Evolutionary conservation across 2,888 invertebrate species (phyloP).

Genomic region (Cheilosia grossa): DNA sequence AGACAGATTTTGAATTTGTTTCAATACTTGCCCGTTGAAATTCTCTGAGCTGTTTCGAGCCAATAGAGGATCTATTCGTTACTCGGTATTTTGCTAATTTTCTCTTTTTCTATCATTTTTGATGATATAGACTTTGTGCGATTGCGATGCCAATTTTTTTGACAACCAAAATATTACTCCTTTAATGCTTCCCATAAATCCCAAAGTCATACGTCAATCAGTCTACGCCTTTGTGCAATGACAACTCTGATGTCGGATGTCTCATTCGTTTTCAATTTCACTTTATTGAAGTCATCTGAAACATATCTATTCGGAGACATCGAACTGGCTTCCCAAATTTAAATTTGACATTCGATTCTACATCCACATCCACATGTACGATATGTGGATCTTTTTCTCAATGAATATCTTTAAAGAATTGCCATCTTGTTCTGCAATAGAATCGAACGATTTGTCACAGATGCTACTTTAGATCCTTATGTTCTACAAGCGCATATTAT

Average conservation of each 20-base stretch:
- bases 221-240: slow-evolving; percentile 32
- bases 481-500: slow-evolving; percentile 33
- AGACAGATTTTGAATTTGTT: too few species aligned
- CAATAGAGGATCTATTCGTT: too few species aligned
- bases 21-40: too few species aligned
- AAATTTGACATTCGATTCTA: slow-evolving; percentile 37
- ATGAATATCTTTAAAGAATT: slow-evolving; percentile 41
- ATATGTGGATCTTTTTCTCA: slow-evolving; percentile 2
- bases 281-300: slow-evolving; percentile 43
- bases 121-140: too few species aligned
- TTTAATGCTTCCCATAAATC: slow-evolving; percentile 54
- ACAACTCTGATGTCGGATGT: slow-evolving; percentile 17
- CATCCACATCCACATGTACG: background rate
- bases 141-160: background rate
- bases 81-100: too few species aligned
- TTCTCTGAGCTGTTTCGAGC: too few species aligned
- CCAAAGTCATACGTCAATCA: slow-evolving; percentile 41
- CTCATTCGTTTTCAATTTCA: slow-evolving; percentile 59
- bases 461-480: slow-evolving; percentile 37
- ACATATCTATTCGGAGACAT: slow-evolving; percentile 14
- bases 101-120: too few species aligned
- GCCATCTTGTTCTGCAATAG: slow-evolving; percentile 5
- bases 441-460: slow-evolving; percentile 36
- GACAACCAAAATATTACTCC: slow-evolving; percentile 30
- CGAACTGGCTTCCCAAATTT: slow-evolving; percentile 22